These are phyloP conservation scores for Zonotrichia albicollis DNA, from an alignment of 2,797 vertebrate species.

Conservation along the genomic window DNA sequence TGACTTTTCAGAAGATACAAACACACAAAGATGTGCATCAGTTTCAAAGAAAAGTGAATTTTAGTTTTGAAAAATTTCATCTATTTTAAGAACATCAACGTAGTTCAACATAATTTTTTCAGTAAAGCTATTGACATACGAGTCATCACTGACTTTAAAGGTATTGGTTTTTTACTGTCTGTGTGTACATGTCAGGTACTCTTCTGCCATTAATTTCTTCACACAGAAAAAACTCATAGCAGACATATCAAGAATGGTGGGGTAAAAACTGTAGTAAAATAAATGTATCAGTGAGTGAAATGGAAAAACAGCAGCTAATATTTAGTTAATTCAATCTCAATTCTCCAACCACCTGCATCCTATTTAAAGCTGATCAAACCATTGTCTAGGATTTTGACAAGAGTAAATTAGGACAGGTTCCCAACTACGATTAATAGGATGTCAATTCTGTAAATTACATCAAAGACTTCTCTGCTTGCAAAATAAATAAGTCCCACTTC, in stretches of 20 bases:
- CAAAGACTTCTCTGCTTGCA: not conserved
- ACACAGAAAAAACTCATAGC: not conserved
- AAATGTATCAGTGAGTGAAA: not conserved
- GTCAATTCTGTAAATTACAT: not conserved
- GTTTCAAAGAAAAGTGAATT: not conserved
- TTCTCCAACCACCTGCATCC: not conserved
- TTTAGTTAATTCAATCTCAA: not conserved
- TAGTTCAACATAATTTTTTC: not conserved
- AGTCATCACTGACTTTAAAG: not conserved
- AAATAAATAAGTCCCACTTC: not conserved
- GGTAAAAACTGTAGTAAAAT: not conserved
- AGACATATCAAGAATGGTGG: not conserved
- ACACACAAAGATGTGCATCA: not conserved
- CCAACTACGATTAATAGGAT: not conserved
- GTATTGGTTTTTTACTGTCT: not conserved
- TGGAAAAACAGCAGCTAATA: not conserved
- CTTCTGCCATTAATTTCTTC: not conserved
- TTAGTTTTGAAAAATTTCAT: not conserved
- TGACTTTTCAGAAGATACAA: not conserved
- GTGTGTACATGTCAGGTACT: not conserved
- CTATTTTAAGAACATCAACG: not conserved
- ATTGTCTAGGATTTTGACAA: slow-evolving; percentile 2
- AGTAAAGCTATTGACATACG: not conserved
- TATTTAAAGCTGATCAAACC: slow-evolving; percentile 14
- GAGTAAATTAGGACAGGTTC: slow-evolving; percentile 24